These are phyloP conservation scores for Ommatoiulus sabulosus DNA, from an alignment of 2,888 invertebrate species.

Conservation along the genomic window DNA sequence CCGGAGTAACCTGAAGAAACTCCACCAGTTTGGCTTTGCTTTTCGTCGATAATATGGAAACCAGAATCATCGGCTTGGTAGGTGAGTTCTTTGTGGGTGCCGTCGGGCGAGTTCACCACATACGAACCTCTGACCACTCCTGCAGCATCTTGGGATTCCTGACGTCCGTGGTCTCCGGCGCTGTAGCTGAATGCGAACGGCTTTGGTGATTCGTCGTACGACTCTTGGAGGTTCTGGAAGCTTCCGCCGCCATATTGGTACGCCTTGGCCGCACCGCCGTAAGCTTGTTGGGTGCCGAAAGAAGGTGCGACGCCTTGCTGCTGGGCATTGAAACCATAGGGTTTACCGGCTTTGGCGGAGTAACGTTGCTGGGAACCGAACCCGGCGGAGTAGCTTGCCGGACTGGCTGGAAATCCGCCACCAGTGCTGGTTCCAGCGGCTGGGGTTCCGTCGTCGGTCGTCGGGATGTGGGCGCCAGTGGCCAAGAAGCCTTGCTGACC, in stretches of 20 bases:
- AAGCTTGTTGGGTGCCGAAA: conserved; percentile 47
- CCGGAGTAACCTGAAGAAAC: not conserved
- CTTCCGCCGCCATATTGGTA: conserved; percentile 42
- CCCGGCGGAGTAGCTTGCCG: not conserved
- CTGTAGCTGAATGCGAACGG: conserved; percentile 57
- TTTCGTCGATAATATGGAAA: conserved; percentile 56
- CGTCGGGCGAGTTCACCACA: conserved; percentile 54
- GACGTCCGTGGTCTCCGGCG: conserved; percentile 55
- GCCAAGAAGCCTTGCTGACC: conserved; percentile 55
- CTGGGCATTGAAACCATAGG: not conserved
- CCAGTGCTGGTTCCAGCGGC: conserved; percentile 47
- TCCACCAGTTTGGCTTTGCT: conserved; percentile 25
- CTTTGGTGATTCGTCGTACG: conserved; percentile 56
- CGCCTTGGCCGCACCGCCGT: conserved; percentile 38
- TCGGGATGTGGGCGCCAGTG: conserved; percentile 52
- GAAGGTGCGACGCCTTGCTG: not conserved
- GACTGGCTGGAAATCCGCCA: conserved; percentile 35
- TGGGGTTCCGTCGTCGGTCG: conserved; percentile 38
- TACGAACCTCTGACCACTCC: conserved; percentile 57
- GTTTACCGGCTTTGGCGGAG: not conserved
- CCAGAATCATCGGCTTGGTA: conserved; percentile 57
- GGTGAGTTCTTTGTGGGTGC: conserved; percentile 54
- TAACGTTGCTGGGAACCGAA: conserved; percentile 45
- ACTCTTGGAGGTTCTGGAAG: conserved; percentile 2
- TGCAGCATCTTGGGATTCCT: conserved; percentile 54